phyloP scores from a whole-genome alignment of 2,113 vertebrate genomes.

The Poecilia latipinna region DNA sequence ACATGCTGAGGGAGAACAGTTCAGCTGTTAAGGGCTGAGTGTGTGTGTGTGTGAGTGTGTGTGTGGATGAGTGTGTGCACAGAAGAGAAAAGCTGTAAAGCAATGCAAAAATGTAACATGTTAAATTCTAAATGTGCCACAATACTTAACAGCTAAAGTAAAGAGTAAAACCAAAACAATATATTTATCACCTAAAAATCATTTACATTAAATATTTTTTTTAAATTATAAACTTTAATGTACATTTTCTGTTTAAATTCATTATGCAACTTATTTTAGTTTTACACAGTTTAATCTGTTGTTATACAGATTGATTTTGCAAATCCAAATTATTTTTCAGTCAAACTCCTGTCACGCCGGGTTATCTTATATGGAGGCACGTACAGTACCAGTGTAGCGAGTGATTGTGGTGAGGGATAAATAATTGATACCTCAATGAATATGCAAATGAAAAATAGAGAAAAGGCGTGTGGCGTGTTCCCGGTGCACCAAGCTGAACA shows the following conservation, averaged over 20 bases:
- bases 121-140: background rate
- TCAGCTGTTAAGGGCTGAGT: slow-evolving; percentile 9
- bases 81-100: background rate
- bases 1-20: slow-evolving; percentile 76
- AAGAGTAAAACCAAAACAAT: background rate
- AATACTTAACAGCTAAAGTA: background rate
- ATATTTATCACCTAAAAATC: background rate
- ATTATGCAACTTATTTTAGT: background rate
- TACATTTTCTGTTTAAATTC: background rate
- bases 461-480: slow-evolving; percentile 36
- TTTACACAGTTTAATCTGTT: background rate
- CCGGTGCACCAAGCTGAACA: slow-evolving; percentile 61
- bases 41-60: slow-evolving; percentile 8
- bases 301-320: background rate
- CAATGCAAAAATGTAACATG: background rate
- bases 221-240: background rate
- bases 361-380: slow-evolving; percentile 63
- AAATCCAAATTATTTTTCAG: slow-evolving; percentile 59
- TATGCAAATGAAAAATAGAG: slow-evolving; percentile 77
- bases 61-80: background rate
- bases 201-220: background rate
- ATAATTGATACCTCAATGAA: slow-evolving; percentile 87
- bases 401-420: slow-evolving; percentile 76
- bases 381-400: slow-evolving; percentile 66
- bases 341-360: slow-evolving; percentile 47